Base-by-base conservation (phyloP, 2,888 invertebrate species). In the Macrophya annulata region DNA sequence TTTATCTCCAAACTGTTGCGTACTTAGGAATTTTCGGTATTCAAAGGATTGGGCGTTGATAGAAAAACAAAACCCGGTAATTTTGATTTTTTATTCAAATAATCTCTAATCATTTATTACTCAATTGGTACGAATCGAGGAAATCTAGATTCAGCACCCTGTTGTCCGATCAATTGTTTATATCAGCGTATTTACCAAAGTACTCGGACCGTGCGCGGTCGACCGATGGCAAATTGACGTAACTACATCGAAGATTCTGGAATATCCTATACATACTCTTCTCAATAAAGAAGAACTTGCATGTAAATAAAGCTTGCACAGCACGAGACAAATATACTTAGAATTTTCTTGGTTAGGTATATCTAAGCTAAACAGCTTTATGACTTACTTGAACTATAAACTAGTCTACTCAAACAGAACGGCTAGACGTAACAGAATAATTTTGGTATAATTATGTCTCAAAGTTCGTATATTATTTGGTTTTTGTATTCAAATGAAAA, bases 241-340 rank as follows among this genome's bases (percentile, higher is more conserved):
- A 59, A 81, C 79, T 21, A 15, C 62, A 62, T 62, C 79, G 79
- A 81, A 81, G 79, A 81, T 81, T 62, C 21, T 12, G 79, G 40
- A n/a, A n/a, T n/a, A n/a, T 31, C 31, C 31, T 31, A 31, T 31
- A 31, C 31, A 31, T 5, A 15, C 17, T 21, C n/a, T 10, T 25
- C 74, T 45, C 10, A 45, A 25, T n/a, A 45, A 45, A 21, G 45
- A 74, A 74, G 21, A 43, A n/a, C 45, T 74, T 74, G 10, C n/a
- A n/a, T 37, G 45, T 55, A 17, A 51, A 77, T 77, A 31, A 37
- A 77, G 55, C 37, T 31, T 0, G 17, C 15, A 51, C 15, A 8
- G 51, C 8, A 31, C 21, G 21, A 10, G 48, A 9, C 37, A n/a
- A 6, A 40, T 10, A 25, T 45, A 31, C 55, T 77, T 15, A n/a